Base-by-base conservation (phyloP, 2,797 vertebrate species). In the Manis crassicaudata region DNA sequence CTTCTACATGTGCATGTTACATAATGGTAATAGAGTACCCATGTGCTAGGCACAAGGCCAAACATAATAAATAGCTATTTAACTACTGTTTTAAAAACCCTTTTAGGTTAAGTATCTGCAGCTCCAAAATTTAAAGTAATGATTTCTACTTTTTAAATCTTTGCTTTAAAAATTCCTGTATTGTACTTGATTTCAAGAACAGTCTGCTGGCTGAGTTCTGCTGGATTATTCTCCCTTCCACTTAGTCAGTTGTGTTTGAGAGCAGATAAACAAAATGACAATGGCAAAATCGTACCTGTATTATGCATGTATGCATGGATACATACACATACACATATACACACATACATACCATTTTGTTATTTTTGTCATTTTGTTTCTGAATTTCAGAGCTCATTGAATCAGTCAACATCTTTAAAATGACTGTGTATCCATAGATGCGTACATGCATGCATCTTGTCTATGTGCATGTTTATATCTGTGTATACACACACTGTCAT, bases 361-460 rank as follows among this genome's bases (percentile, higher is more conserved):
- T 72, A 29, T 25, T 90, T 56, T 62, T 52, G 6, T 43, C 27
- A 43, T 65, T 93, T 93, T 40, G 20, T 80, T 87, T 93, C 77
- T 82, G 58, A 88, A 88, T 29, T 65, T 93, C 76, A 43, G n/a
- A 88, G 56, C 88, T 63, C 35, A 88, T 88, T 75, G 35, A 77
- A 77, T 23, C 63, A 88, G 32, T 23, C 63, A 88, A 16, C n/a
- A 29, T 88, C 17, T 90, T 70, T 70, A 60, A 90, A 58, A 80
- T 8, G 56, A 67, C 52, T 27, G 65, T 80, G 35, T 20, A 23
- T 29, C 43, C 2, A 0, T 27, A 0, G 46, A 46, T 46, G 46
- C 10, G 37, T 40, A 9, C 2, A 5, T 21, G 6, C 16, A 46
- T 29, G 32, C 11, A 1, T 23, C 18, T n/a, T 50, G 10, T 35